Conservation (phyloP, 2,888 invertebrate genomes). For the Polietes domitor region DNA sequence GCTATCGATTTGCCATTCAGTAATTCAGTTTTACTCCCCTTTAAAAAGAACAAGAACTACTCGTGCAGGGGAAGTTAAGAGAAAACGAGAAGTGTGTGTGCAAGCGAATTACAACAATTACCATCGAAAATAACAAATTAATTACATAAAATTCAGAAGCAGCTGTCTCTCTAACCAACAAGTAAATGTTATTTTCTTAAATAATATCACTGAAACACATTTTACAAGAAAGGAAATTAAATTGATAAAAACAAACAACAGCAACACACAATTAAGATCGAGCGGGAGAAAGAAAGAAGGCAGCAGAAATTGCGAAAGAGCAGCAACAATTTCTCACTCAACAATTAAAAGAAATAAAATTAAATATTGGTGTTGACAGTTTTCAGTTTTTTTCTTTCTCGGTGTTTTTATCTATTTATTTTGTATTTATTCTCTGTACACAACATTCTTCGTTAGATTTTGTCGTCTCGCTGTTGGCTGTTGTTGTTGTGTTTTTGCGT, state of each 20-base stretch:
- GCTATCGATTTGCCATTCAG: too few species aligned
- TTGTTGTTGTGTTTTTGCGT: slow-evolving; percentile 14
- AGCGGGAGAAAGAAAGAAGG: not conserved
- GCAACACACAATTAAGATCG: not conserved
- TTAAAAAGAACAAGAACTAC: too few species aligned
- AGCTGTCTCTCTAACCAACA: slow-evolving; percentile 7
- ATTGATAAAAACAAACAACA: slow-evolving; percentile 22
- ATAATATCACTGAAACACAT: not conserved
- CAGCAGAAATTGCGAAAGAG: not conserved
- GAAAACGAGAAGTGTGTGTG: too few species aligned
- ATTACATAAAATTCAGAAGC: slow-evolving; percentile 13
- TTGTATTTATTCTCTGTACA: not conserved
- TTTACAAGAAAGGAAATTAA: not conserved
- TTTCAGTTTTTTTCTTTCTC: too few species aligned
- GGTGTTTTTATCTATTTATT: not conserved
- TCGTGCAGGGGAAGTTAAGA: too few species aligned
- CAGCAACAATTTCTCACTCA: slow-evolving; percentile 37
- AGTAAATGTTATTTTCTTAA: not conserved
- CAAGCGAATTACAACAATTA: too few species aligned
- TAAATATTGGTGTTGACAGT: too few species aligned
- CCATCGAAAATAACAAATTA: too few species aligned
- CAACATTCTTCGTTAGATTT: not conserved
- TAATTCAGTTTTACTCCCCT: too few species aligned
- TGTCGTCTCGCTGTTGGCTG: not conserved
- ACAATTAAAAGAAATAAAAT: too few species aligned